A percentile compares a stretch with the other conserved stretches of the same genome.
phyloP scores from a whole-genome alignment of 2,113 vertebrate species.

The Dendrocopos noguchii region DNA sequence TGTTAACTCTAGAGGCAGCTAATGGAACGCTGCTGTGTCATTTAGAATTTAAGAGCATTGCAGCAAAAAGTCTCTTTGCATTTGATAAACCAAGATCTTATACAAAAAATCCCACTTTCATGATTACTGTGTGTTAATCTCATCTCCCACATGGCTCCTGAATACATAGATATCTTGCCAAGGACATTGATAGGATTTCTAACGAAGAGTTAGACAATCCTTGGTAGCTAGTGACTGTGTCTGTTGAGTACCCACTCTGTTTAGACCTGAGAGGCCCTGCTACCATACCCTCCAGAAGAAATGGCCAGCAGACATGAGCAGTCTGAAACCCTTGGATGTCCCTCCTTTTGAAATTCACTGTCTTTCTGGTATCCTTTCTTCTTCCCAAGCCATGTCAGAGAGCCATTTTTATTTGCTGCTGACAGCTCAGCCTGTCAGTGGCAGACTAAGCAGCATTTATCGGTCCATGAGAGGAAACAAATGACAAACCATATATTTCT shows the following conservation, averaged over 20 bases:
- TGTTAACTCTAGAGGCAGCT: background rate
- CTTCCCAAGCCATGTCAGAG: background rate
- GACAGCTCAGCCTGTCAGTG: background rate
- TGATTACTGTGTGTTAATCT: constrained; percentile 33
- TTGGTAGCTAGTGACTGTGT: background rate
- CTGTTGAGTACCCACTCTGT: background rate
- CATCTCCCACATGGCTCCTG: background rate
- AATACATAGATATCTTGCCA: background rate
- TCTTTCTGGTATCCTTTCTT: background rate
- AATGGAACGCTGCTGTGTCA: background rate
- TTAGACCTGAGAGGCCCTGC: background rate
- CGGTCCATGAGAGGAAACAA: background rate
- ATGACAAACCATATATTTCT: background rate
- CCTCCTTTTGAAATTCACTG: background rate
- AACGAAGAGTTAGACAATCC: background rate
- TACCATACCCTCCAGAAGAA: background rate
- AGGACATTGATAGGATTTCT: background rate
- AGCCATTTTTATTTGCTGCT: background rate
- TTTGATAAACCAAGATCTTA: background rate
- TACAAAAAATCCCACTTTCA: constrained; percentile 16
- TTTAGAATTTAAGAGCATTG: background rate
- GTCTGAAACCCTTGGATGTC: background rate
- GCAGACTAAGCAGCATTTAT: background rate
- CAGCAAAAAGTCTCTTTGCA: background rate
- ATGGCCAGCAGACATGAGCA: background rate